Evolutionary conservation across 2,797 vertebrate genomes (phyloP).

Genomic region (Dendrocincla fuliginosa): DNA sequence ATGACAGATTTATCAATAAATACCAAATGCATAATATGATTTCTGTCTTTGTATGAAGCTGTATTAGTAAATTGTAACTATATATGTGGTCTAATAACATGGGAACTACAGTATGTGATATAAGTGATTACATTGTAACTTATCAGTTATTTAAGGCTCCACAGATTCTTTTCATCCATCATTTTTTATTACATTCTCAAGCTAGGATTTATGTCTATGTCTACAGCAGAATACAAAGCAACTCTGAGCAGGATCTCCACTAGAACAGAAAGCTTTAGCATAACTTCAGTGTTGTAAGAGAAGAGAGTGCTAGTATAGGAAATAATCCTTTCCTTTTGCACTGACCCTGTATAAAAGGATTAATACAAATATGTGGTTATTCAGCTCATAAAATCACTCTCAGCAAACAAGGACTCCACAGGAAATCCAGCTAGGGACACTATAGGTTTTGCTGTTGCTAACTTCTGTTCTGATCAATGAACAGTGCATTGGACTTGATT

Average conservation of each 20-base stretch:
- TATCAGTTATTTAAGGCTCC: not conserved
- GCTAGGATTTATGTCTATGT: not conserved
- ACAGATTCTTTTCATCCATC: not conserved
- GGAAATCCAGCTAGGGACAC: not conserved
- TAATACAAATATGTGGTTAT: not conserved
- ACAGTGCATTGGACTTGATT: not conserved
- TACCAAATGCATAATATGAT: not conserved
- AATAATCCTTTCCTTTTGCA: not conserved
- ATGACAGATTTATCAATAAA: not conserved
- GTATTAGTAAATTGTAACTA: not conserved
- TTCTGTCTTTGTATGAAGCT: not conserved
- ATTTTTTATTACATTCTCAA: not conserved
- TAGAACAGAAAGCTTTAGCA: not conserved
- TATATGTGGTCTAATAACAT: not conserved
- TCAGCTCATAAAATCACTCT: not conserved
- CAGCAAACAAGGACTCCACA: not conserved
- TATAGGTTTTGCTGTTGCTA: not conserved
- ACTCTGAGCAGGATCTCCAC: not conserved
- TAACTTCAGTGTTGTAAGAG: not conserved
- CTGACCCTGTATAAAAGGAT: not conserved
- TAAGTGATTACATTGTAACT: not conserved
- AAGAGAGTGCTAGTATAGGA: not conserved
- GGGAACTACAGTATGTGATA: fast-evolving
- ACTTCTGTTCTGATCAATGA: not conserved
- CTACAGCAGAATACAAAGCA: not conserved